These are phyloP conservation scores for Actinernus sp. DNA, from an alignment of 92 coral and sea anemone species.

Conservation along the genomic window DNA sequence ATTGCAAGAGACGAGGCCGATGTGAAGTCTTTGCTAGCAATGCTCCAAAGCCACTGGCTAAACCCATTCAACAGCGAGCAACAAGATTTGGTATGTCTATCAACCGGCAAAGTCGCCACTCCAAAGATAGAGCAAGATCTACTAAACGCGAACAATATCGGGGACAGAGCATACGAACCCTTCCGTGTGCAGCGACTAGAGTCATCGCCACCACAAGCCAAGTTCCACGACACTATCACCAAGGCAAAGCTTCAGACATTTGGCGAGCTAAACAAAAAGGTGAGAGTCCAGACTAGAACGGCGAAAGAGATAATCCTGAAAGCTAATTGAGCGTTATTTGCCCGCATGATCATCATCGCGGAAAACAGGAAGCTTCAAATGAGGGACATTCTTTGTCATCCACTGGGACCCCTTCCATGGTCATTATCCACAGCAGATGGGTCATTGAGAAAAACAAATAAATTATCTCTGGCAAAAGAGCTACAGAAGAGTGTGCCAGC, in stretches of 20 bases:
- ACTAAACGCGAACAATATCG: constrained; percentile 33
- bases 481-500: constrained; percentile 28
- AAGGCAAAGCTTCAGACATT: constrained; percentile 42
- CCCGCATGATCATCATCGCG: constrained; percentile 30
- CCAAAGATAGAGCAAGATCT: constrained; percentile 29
- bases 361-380: constrained; percentile 47
- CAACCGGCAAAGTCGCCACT: constrained; percentile 47
- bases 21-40: constrained; percentile 26
- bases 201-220: constrained; percentile 14
- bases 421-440: constrained; percentile 54
- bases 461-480: constrained; percentile 25
- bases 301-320: constrained; percentile 14
- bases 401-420: constrained; percentile 72
- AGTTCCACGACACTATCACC: constrained; percentile 36
- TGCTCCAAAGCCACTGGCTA: constrained; percentile 34
- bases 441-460: constrained; percentile 23
- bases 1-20: constrained; percentile 43
- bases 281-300: constrained; percentile 14
- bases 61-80: constrained; percentile 37
- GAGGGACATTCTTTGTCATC: constrained; percentile 52
- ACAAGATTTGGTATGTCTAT: constrained; percentile 38
- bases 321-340: constrained; percentile 48
- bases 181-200: constrained; percentile 43
- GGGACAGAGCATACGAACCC: constrained; percentile 29
- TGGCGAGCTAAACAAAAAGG: constrained; percentile 16